These are phyloP conservation scores for Caerostris darwini DNA, from an alignment of 1,140 invertebrate species.

Conservation along the genomic window DNA sequence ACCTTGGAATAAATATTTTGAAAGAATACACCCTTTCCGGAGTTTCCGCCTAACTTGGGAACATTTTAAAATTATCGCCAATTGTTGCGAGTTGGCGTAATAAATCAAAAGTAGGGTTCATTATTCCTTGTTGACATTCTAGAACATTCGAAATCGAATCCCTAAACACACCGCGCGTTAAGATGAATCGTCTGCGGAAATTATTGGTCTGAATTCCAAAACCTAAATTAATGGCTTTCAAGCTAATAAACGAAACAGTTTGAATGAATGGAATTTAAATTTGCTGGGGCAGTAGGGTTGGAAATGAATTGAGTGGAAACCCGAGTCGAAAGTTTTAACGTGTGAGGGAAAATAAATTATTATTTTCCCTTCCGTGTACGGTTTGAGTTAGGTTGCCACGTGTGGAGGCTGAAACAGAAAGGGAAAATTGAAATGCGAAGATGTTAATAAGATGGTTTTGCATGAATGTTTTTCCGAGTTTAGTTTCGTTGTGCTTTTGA, in stretches of 20 bases:
- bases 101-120: slow-evolving; percentile 41
- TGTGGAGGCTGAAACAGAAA: too few relatives aligned
- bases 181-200: slow-evolving; percentile 42
- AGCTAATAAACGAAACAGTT: slow-evolving; percentile 48
- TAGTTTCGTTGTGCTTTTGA: too few relatives aligned
- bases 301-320: slow-evolving; percentile 6
- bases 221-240: slow-evolving; percentile 36
- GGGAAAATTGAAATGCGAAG: too few relatives aligned
- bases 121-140: slow-evolving; percentile 28
- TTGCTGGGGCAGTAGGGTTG: neutral
- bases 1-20: neutral
- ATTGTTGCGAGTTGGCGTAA: neutral
- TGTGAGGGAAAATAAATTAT: slow-evolving; percentile 2
- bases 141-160: slow-evolving; percentile 41
- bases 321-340: neutral
- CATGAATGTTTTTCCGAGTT: too few relatives aligned
- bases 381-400: too few relatives aligned
- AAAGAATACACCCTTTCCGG: neutral
- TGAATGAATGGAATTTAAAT: slow-evolving; percentile 51
- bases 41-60: neutral
- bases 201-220: slow-evolving; percentile 27
- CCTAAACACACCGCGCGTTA: neutral
- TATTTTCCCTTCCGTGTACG: too few relatives aligned
- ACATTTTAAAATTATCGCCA: slow-evolving; percentile 24
- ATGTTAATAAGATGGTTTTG: too few relatives aligned